These are phyloP conservation scores for Trissolcus basalis DNA, from an alignment of 1,140 invertebrate genomes.

Conservation along the genomic window DNA sequence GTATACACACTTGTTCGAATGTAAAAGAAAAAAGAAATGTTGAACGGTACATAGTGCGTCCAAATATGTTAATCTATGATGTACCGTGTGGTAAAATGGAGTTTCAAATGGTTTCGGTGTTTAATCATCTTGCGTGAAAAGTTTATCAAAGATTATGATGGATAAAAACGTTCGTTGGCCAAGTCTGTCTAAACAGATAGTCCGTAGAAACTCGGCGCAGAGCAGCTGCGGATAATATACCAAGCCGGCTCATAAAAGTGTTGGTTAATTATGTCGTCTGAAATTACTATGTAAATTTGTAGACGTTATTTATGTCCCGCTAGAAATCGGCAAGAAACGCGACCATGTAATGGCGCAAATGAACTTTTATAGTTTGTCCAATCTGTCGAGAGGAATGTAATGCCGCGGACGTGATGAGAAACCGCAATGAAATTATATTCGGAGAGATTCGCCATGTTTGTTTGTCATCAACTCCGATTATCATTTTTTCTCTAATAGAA, in stretches of 20 bases:
- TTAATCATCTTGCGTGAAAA: too few species aligned
- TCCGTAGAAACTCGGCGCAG: constrained; percentile 9
- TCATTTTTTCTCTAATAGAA: not conserved
- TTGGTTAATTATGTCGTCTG: constrained; percentile 34
- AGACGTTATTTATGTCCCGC: constrained; percentile 36
- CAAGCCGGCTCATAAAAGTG: constrained; percentile 12
- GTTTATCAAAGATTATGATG: too few species aligned
- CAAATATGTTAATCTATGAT: too few species aligned
- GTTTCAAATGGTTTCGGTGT: too few species aligned
- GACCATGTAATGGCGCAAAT: constrained; percentile 37
- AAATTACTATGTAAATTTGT: constrained; percentile 46
- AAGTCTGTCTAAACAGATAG: constrained; percentile 10
- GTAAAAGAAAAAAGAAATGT: too few species aligned
- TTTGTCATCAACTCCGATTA: constrained; percentile 12
- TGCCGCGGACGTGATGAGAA: constrained; percentile 25
- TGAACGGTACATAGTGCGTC: too few species aligned
- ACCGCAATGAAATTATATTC: constrained; percentile 24
- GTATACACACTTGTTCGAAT: too few species aligned
- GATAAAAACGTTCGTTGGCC: constrained; percentile 4
- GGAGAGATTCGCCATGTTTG: constrained; percentile 17
- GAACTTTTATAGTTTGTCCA: constrained; percentile 41
- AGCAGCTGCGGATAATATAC: constrained; percentile 14
- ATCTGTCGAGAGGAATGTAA: constrained; percentile 41
- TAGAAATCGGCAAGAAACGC: constrained; percentile 36
- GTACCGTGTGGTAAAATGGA: too few species aligned